Conservation (phyloP, 2,113 vertebrate species). For the Balaenoptera acutorostrata region DNA sequence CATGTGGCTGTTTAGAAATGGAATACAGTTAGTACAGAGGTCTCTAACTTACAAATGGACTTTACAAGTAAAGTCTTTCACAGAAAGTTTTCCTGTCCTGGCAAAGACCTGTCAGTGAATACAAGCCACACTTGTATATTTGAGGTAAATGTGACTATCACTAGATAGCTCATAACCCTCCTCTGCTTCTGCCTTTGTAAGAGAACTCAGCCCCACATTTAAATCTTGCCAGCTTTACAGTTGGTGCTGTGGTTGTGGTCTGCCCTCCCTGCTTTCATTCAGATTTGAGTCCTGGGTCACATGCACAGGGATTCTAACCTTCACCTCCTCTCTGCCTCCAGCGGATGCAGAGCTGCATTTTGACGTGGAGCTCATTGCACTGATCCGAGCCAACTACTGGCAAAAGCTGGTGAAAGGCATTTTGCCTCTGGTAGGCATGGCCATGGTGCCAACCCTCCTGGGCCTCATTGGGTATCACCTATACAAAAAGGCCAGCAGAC, state of each 20-base stretch:
- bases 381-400: constrained; percentile 89
- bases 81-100: not conserved
- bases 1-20: not conserved
- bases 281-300: not conserved
- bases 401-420: constrained; percentile 90
- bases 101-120: not conserved
- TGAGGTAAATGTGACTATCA: not conserved
- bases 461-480: constrained; percentile 93
- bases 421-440: constrained; percentile 89
- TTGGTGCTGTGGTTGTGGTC: not conserved
- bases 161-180: not conserved
- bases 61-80: not conserved
- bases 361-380: constrained; percentile 91
- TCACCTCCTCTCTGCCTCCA: constrained; percentile 65
- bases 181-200: not conserved
- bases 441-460: constrained; percentile 90
- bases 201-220: not conserved
- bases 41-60: not conserved
- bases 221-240: not conserved
- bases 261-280: not conserved
- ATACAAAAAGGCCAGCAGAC: constrained; percentile 88
- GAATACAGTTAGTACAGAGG: not conserved
- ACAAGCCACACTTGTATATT: not conserved
- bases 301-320: constrained; percentile 20
- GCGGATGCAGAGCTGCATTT: constrained; percentile 91